Percentiles rank a stretch among this genome's conserved stretches.
phyloP scores from a whole-genome alignment of 2,797 vertebrate genomes.

The Sebastes iracundus region DNA sequence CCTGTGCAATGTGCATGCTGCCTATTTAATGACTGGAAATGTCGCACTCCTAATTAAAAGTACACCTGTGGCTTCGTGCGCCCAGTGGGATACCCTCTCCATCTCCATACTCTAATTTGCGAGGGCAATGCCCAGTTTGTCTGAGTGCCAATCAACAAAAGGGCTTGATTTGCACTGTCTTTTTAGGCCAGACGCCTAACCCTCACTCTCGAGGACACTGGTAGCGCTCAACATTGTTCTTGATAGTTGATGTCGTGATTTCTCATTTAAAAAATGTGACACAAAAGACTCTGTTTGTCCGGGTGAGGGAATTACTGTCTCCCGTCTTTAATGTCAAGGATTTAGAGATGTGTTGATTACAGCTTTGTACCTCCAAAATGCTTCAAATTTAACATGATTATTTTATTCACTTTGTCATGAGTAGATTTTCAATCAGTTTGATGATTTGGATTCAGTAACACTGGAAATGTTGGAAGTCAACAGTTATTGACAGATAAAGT shows the following conservation, averaged over 20 bases:
- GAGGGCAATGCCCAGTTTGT: conserved; percentile 50
- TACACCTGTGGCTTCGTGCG: conserved; percentile 62
- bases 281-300: conserved; percentile 40
- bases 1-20: conserved; percentile 21
- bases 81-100: conserved; percentile 47
- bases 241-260: conserved; percentile 19
- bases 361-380: conserved; percentile 26
- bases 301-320: conserved; percentile 40
- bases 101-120: conserved; percentile 55
- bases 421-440: conserved; percentile 7
- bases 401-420: conserved; percentile 30
- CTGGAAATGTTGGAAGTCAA: neutral
- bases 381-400: conserved; percentile 32
- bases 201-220: conserved; percentile 1
- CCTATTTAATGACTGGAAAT: conserved; percentile 61
- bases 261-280: conserved; percentile 38
- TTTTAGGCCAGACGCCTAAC: neutral
- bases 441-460: neutral
- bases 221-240: conserved; percentile 5
- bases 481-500: neutral
- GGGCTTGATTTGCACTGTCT: conserved; percentile 33
- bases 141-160: conserved; percentile 50
- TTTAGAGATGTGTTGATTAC: conserved; percentile 34
- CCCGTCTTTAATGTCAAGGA: conserved; percentile 48
- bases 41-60: conserved; percentile 71